Evolutionary conservation across 2,797 vertebrate species (phyloP).

Genomic region (Alexandromys oeconomus): DNA sequence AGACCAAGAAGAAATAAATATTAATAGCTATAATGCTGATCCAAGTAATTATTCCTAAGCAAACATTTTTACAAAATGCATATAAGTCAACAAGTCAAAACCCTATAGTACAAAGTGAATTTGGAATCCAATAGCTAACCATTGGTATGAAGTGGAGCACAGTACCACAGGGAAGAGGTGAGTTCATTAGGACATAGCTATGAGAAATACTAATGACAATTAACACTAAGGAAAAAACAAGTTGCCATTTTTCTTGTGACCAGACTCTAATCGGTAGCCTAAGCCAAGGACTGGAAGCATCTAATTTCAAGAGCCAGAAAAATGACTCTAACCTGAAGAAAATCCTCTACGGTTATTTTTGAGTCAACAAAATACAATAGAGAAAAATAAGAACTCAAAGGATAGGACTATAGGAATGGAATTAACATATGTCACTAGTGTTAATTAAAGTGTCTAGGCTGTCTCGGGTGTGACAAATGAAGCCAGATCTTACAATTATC

Average conservation of each 20-base stretch:
- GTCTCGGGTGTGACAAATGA: not conserved
- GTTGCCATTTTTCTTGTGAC: not conserved
- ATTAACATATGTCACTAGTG: not conserved
- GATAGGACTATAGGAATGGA: slow-evolving; percentile 26
- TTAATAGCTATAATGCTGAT: not conserved
- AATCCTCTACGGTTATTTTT: not conserved
- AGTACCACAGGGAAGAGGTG: not conserved
- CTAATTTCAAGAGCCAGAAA: slow-evolving; percentile 5
- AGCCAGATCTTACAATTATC: slow-evolving; percentile 21
- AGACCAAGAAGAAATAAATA: not conserved
- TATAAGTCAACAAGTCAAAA: slow-evolving; percentile 47
- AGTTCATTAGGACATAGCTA: not conserved
- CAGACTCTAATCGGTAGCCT: not conserved
- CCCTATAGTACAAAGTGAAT: slow-evolving; percentile 16
- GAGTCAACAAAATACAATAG: slow-evolving; percentile 29
- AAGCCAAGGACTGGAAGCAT: not conserved
- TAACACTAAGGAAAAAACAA: not conserved
- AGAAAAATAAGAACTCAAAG: slow-evolving; percentile 36
- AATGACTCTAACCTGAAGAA: slow-evolving; percentile 25
- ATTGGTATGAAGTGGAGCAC: not conserved
- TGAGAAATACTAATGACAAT: not conserved
- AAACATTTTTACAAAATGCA: slow-evolving; percentile 26
- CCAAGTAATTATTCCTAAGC: not conserved
- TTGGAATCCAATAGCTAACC: slow-evolving; percentile 38
- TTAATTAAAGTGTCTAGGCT: not conserved